phyloP scores from a whole-genome alignment of 1,140 invertebrate genomes.

The Eupeodes corollae region DNA sequence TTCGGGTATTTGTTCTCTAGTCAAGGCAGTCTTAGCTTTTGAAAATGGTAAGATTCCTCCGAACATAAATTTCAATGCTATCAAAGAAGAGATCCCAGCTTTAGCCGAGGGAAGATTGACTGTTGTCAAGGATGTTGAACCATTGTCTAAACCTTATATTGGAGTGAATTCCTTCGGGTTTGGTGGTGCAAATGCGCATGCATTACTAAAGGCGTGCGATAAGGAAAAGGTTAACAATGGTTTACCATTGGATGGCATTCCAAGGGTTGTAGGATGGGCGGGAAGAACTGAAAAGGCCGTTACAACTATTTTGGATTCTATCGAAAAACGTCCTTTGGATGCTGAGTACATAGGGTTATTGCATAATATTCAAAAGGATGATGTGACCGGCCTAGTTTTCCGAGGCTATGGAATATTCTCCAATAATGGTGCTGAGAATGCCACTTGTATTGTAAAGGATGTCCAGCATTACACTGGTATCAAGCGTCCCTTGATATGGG shows the following conservation, averaged over 20 bases:
- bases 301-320: slow-evolving; percentile 50
- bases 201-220: slow-evolving; percentile 49
- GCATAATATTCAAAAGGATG: slow-evolving; percentile 43
- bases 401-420: slow-evolving; percentile 45
- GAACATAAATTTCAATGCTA: slow-evolving; percentile 64
- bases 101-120: slow-evolving; percentile 57
- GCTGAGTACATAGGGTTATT: slow-evolving; percentile 44
- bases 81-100: slow-evolving; percentile 62
- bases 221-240: slow-evolving; percentile 43
- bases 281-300: slow-evolving; percentile 54
- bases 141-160: slow-evolving; percentile 49
- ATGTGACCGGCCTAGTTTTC: slow-evolving; percentile 45
- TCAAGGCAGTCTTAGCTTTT: slow-evolving; percentile 69
- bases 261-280: slow-evolving; percentile 44
- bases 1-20: slow-evolving; percentile 73
- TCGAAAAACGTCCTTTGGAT: slow-evolving; percentile 47
- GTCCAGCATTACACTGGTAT: slow-evolving; percentile 48
- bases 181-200: slow-evolving; percentile 65
- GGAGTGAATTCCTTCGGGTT: slow-evolving; percentile 80
- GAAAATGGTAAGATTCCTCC: slow-evolving; percentile 61
- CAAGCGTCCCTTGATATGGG: slow-evolving; percentile 64
- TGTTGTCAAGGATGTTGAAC: slow-evolving; percentile 54
- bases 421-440: slow-evolving; percentile 36
- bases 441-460: slow-evolving; percentile 37
- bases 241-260: slow-evolving; percentile 40